Percentiles rank a stretch among this genome's conserved stretches.
These are phyloP conservation scores for Elephas maximus DNA, from an alignment of 2,113 vertebrate species.

Conservation along the genomic window DNA sequence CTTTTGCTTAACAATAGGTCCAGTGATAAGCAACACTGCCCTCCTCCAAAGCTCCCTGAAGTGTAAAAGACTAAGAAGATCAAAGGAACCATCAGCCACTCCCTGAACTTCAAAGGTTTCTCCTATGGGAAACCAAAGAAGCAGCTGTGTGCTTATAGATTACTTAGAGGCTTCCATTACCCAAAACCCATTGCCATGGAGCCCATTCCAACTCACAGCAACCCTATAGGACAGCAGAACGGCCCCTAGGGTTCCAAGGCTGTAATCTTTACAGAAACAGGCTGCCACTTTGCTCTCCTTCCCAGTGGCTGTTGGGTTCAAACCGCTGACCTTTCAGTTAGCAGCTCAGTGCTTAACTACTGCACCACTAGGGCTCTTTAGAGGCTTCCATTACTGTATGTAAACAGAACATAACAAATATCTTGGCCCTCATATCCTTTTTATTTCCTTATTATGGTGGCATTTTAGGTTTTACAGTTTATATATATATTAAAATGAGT, in stretches of 20 bases:
- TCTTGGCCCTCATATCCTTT: not conserved
- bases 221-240: not conserved
- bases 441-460: constrained; percentile 1
- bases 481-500: constrained; percentile 27
- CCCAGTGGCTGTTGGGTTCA: not conserved
- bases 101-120: constrained; percentile 81
- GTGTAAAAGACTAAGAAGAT: constrained; percentile 78
- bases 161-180: constrained; percentile 4
- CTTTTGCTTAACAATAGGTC: constrained; percentile 81
- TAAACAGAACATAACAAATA: constrained; percentile 14
- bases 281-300: not conserved
- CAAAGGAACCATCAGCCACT: constrained; percentile 78
- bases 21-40: constrained; percentile 77
- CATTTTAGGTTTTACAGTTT: constrained; percentile 41
- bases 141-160: constrained; percentile 41
- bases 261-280: not conserved
- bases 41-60: constrained; percentile 76
- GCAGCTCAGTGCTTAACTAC: not conserved
- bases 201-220: not conserved
- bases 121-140: constrained; percentile 56
- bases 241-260: not conserved
- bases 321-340: not conserved
- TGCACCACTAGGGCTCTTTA: not conserved
- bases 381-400: constrained; percentile 9
- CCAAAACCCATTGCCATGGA: not conserved